A percentile compares a stretch with the other conserved stretches of the same genome.
These are phyloP conservation scores for Avahi laniger DNA, from an alignment of 2,797 vertebrate species.

Conservation along the genomic window DNA sequence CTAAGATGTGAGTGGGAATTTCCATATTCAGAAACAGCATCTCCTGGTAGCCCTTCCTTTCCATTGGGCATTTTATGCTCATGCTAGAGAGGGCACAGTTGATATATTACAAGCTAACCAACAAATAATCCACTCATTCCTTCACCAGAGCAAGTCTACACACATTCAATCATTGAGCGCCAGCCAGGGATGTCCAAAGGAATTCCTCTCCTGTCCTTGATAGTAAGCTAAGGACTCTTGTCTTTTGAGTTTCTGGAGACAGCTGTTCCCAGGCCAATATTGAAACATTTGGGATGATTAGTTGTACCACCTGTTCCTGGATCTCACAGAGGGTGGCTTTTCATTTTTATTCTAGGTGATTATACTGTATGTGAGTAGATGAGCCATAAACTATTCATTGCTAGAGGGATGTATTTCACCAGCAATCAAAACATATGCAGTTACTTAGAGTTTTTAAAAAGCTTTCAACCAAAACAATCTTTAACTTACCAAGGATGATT, in stretches of 20 bases:
- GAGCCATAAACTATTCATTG: conserved; percentile 66
- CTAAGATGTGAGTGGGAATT: background rate
- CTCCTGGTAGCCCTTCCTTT: background rate
- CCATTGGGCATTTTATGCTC: conserved; percentile 45
- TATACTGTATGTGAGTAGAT: conserved; percentile 60
- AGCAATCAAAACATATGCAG: conserved; percentile 73
- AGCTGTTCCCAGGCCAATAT: conserved; percentile 61
- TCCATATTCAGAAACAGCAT: background rate
- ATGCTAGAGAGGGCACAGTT: conserved; percentile 16
- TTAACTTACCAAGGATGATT: conserved; percentile 32
- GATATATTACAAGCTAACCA: conserved; percentile 41
- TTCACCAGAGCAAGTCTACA: background rate
- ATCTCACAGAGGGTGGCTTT: conserved; percentile 65
- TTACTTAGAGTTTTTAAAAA: conserved; percentile 64
- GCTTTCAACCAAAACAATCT: conserved; percentile 62
- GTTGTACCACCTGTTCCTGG: conserved; percentile 75
- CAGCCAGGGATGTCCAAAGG: background rate
- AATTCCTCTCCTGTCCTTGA: background rate
- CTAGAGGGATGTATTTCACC: conserved; percentile 60
- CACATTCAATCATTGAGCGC: background rate
- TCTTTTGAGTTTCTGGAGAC: conserved; percentile 58
- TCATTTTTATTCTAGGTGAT: conserved; percentile 72
- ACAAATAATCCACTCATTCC: conserved; percentile 25
- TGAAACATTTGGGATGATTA: conserved; percentile 70
- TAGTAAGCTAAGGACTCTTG: background rate